Evolutionary conservation across 2,888 invertebrate species (phyloP), one percentile per base, ranked within the genome.

Genomic region (Amphipoea oculea): DNA sequence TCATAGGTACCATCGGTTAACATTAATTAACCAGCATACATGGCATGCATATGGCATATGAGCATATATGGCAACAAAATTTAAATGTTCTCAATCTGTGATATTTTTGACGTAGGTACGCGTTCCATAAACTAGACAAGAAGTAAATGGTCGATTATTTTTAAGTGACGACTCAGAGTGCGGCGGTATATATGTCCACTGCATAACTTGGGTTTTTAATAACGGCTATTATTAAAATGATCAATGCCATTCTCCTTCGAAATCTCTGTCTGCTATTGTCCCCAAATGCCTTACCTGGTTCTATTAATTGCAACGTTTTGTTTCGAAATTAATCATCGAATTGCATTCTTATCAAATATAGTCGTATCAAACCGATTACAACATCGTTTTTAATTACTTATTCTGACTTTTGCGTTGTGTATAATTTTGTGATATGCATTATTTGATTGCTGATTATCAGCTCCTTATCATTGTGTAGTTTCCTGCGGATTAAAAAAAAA

Each of bases 341-440:
- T 65, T 81, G 69, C 69, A 76, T 66, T 81, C 57, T 60, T 82
- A 76, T 76, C 66, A 76, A 66, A 73, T 65, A 36, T 17, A 70
- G 1, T 65, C 63, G 14, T 60, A 51, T n/a, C 29, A 40, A 40
- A 40, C 40, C 40, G 40, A 40, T 40, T 40, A 40, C 4, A 4
- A 5, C 40, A 40, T 40, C 40, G 40, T 40, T 40, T 40, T 40
- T 40, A 40, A 40, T 40, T 40, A 40, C 40, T 40, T 40, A 40
- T 40, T 4, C 40, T 40, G 36, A 40, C 40, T 40, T 17, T 51
- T 70, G 51, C 0, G n/a, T 65, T 17, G 20, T 68, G 36, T 51
- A 20, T 54, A 14, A 48, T 45, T 23, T 54, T 69, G 12, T n/a
- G 54, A 62, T 42, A 60, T n/a, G 36, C n/a, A 67, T 42, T 54